A percentile compares a stretch with the other conserved stretches of the same genome.
Evolutionary conservation across 2,113 vertebrate genomes (phyloP).

Genomic region (Rhynchopsitta pachyrhyncha): DNA sequence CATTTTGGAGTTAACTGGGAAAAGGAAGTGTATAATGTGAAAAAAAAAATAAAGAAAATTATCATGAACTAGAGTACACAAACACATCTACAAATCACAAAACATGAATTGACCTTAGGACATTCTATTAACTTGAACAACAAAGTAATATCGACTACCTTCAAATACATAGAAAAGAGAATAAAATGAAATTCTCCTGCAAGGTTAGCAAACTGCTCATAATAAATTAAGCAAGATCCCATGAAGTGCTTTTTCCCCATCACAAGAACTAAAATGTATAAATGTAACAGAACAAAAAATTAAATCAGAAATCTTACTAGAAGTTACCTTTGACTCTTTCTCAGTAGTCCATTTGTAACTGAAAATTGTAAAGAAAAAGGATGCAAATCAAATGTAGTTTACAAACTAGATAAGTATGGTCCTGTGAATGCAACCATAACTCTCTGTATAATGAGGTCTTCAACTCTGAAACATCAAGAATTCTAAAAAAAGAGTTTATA

Average conservation of each 20-base stretch:
- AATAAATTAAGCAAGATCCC: not conserved
- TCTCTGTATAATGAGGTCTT: not conserved
- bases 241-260: not conserved
- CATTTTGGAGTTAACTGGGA: not conserved
- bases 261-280: not conserved
- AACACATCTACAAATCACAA: not conserved
- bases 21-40: not conserved
- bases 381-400: not conserved
- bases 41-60: not conserved
- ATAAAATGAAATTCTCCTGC: not conserved
- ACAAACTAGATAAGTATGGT: not conserved
- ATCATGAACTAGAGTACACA: not conserved
- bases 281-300: not conserved
- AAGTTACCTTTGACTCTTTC: not conserved
- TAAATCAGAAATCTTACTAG: not conserved
- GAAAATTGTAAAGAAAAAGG: not conserved
- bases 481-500: not conserved
- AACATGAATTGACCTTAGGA: not conserved
- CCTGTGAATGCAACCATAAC: not conserved
- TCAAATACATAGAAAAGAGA: not conserved
- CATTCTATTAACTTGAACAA: not conserved
- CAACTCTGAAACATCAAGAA: not conserved
- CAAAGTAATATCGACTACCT: not conserved
- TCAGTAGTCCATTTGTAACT: not conserved
- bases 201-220: not conserved